These are phyloP conservation scores for Anoplopoma fimbria DNA, from an alignment of 2,113 vertebrate species.

Conservation along the genomic window DNA sequence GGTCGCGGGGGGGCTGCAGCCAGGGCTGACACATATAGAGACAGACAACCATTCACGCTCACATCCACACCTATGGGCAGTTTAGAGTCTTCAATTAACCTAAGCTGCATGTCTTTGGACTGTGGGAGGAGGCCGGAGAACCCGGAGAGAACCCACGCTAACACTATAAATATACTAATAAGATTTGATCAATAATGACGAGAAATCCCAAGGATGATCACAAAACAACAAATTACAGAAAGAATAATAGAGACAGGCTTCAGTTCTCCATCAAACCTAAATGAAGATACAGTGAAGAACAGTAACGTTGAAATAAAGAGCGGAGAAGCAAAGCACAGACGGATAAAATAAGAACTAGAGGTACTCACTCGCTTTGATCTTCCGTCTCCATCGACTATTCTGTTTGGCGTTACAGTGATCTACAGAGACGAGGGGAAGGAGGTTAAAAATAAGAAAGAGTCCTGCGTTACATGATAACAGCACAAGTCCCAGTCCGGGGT, in stretches of 20 bases:
- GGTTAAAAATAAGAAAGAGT: neutral
- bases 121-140: no score
- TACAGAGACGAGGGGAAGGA: slow-evolving; percentile 19
- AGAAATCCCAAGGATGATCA: neutral
- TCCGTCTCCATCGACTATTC: slow-evolving; percentile 72
- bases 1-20: no score
- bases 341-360: neutral
- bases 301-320: neutral
- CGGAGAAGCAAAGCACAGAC: neutral
- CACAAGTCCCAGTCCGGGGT: neutral
- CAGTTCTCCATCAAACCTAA: neutral
- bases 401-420: slow-evolving; percentile 51
- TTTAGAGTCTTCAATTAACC: no score
- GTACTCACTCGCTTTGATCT: slow-evolving; percentile 72
- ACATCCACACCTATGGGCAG: no score
- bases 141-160: no score
- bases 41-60: no score
- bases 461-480: neutral
- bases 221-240: neutral
- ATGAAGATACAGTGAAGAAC: neutral
- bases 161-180: no score
- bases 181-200: neutral
- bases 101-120: no score
- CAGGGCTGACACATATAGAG: no score
- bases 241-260: neutral